These are phyloP conservation scores for Sander lucioperca DNA, from an alignment of 2,113 vertebrate species.

Conservation along the genomic window DNA sequence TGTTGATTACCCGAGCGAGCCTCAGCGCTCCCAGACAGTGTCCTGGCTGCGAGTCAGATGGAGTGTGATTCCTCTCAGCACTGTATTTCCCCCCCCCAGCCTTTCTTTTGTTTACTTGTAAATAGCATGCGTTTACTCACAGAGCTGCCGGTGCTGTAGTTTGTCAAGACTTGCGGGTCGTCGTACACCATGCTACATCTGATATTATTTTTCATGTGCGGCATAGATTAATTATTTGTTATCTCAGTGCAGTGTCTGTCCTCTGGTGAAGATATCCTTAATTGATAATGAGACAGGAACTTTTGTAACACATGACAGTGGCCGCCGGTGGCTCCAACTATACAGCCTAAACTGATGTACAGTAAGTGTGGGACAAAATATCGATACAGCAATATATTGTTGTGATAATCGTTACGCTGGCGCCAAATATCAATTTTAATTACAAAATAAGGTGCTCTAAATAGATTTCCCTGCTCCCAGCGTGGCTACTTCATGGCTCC, in stretches of 20 bases:
- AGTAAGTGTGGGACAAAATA: not conserved
- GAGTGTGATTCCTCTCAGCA: slow-evolving; percentile 53
- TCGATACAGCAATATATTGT: too few species aligned
- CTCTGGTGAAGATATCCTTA: slow-evolving; percentile 59
- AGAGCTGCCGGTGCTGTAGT: slow-evolving; percentile 42
- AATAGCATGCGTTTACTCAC: slow-evolving; percentile 55
- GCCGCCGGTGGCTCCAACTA: not conserved
- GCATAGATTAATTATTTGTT: slow-evolving; percentile 66
- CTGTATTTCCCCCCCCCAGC: slow-evolving; percentile 31
- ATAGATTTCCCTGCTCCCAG: too few species aligned
- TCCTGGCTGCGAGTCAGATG: slow-evolving; percentile 59
- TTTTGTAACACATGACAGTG: slow-evolving; percentile 17
- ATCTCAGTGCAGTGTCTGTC: slow-evolving; percentile 36
- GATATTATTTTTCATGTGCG: slow-evolving; percentile 50
- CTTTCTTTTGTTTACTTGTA: slow-evolving; percentile 64
- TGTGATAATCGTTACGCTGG: too few species aligned
- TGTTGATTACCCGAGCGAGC: slow-evolving; percentile 59
- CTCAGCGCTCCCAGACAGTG: slow-evolving; percentile 21
- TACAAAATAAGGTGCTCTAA: too few species aligned
- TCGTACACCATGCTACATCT: slow-evolving; percentile 30
- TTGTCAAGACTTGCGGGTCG: slow-evolving; percentile 61
- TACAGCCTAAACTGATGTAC: not conserved
- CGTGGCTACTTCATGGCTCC: too few species aligned
- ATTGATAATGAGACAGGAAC: slow-evolving; percentile 59
- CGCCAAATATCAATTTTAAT: too few species aligned